Evolutionary conservation across 2,888 invertebrate species (phyloP), one percentile per base, ranked within the genome.

Genomic region (Myopa testacea): DNA sequence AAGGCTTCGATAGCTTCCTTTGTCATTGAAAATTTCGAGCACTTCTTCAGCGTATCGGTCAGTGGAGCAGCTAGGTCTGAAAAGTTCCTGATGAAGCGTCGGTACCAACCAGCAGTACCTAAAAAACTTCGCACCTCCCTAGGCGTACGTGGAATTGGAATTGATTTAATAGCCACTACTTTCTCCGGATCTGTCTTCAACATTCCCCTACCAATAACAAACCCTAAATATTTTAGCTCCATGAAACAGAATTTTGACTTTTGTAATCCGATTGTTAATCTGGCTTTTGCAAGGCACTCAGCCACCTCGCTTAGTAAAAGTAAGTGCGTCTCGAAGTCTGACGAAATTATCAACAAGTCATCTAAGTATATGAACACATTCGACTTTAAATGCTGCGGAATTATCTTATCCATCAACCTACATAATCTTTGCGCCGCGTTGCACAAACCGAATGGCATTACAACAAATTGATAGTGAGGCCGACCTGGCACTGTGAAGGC

Each of bases 31-130:
- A 78, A 78, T 1, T 69, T 68, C 0, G 1, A 16, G 8, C 45
- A 34, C 19, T 77, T 77, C 8, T 71, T 69, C 6, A 79, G 55
- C 1, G 68, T 75, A n/a, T 76, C 70, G 14, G 67, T 75, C 4
- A 79, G 70, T 0, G 79, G 79, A n/a, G 77, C 79, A 0, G 76
- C 16, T 3, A 79, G 38, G 0, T 70, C 65, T 19, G 75, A 70
- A 34, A 65, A 79, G 67, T 77, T 60, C 8, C 19, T 70, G 4
- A 79, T 79, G 19, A 79, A 79, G 12, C 79, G 52, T 6, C 79
- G 74, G 50, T 79, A 79, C 79, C 79, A 79, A 4, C 73, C 79
- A 5, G 77, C 77, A 0, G 75, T 77, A 3, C 79, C 77, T 6
- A 78, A 6, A 63, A 76, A 78, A 40, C 74, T 76, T 1, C 78